Conservation (phyloP, 2,888 invertebrate species). For the Oasisia sp. region DNA sequence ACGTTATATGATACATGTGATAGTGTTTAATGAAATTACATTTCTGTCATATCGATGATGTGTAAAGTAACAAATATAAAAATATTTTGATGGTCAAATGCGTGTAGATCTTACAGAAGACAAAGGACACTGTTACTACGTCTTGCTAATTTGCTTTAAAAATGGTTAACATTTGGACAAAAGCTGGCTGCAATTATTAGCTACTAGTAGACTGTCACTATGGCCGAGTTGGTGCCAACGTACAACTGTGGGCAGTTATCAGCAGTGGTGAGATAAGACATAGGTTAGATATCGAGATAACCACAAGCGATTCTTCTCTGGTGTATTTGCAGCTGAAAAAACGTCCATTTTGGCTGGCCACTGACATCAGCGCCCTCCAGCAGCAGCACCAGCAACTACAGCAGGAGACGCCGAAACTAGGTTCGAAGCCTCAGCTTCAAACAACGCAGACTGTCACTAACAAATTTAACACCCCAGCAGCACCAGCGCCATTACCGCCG, state of each 20-base stretch:
- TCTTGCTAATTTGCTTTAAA: background rate
- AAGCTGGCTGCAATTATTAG: background rate
- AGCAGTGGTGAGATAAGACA: background rate
- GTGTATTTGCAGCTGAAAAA: constrained; percentile 14
- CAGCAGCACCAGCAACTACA: constrained; percentile 22
- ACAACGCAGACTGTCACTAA: constrained; percentile 28
- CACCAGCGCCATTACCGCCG: constrained; percentile 17
- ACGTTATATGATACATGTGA: background rate
- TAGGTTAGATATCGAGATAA: background rate
- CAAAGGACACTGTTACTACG: background rate
- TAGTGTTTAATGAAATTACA: background rate
- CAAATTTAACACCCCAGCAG: constrained; percentile 14
- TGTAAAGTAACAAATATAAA: background rate
- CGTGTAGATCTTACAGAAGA: background rate
- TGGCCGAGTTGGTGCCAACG: background rate
- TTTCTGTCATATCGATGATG: background rate
- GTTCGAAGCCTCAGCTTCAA: background rate
- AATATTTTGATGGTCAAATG: background rate
- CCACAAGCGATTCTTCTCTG: background rate
- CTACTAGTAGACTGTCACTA: background rate
- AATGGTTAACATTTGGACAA: background rate
- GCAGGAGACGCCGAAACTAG: background rate
- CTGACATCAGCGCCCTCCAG: constrained; percentile 17
- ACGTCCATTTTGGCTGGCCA: constrained; percentile 22
- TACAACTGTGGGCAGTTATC: background rate